Evolutionary conservation across 2,888 invertebrate species (phyloP).

Genomic region (Cantharis rufa): DNA sequence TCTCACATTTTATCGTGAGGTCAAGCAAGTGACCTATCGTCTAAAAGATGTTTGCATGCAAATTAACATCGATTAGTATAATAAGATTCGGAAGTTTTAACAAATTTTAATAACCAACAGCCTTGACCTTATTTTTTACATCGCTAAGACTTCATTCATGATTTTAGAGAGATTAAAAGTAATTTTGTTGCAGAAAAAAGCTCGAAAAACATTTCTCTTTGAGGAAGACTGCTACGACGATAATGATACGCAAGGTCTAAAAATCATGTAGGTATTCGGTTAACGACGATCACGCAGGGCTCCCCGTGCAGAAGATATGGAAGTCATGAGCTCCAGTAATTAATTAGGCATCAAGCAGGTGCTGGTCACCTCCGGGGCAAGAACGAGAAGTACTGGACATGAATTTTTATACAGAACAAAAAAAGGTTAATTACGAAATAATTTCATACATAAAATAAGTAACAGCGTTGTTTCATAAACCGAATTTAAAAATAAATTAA

Average conservation of each 20-base stretch:
- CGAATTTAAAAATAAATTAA: not conserved
- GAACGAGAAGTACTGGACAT: conserved; percentile 20
- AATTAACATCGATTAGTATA: not conserved
- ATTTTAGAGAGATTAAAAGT: not conserved
- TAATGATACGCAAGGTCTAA: not conserved
- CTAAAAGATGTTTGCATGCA: not conserved
- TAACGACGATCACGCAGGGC: conserved; percentile 43
- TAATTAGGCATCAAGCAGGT: conserved; percentile 46
- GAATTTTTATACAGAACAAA: conserved; percentile 18
- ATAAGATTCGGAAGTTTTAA: conserved; percentile 2
- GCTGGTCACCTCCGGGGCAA: conserved; percentile 39
- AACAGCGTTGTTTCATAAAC: not conserved
- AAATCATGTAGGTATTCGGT: conserved; percentile 32
- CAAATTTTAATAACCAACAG: not conserved
- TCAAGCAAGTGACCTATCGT: conserved; percentile 7
- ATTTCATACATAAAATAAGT: not conserved
- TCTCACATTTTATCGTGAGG: not conserved
- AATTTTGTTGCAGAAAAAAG: not conserved
- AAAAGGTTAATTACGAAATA: conserved; percentile 13
- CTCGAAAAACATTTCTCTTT: not conserved
- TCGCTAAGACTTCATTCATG: not conserved
- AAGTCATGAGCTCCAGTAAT: conserved; percentile 45
- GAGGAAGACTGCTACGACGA: not conserved
- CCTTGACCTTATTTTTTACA: conserved; percentile 2
- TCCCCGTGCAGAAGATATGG: conserved; percentile 41